Evolutionary conservation across 2,888 invertebrate species (phyloP), one percentile per base, ranked within the genome.

Genomic region (Microctonus aethiopoides): DNA sequence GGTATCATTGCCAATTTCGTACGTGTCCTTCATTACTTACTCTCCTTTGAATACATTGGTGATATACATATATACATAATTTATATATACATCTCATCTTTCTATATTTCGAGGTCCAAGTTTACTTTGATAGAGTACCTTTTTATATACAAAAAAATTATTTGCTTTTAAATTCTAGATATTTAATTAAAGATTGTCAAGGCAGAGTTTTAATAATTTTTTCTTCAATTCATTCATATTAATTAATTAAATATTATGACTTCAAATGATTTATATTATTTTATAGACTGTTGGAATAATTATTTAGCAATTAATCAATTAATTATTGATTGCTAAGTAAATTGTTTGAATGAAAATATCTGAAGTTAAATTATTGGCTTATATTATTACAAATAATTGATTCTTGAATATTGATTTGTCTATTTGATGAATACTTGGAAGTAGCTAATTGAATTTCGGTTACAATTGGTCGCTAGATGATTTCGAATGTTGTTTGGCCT

Each of bases 1-100:
- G 24, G 34, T 76, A 76, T 81, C 80, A 77, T 82, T 82, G 79
- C 79, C 79, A 80, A 79, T 79, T 80, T 79, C 74, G 67, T 57
- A 74, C 67, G 72, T 66, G 72, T 76, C 72, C 74, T 74, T 72
- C 51, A 46, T 62, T 39, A 52, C 16, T 52, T 26, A 26, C 24
- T 54, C 11, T 22, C 5, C 4, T n/a, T n/a, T n/a, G 52, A 24
- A 26, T 54, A 26, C 20, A 54, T 54, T 1, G 20, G 11, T 22
- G 52, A 10, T 7, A n/a, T 24, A 54, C n/a, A n/a, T n/a, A n/a
- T n/a, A n/a, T n/a, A n/a, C n/a, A 54, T 26, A 13, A 54, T 7
- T 54, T n/a, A n/a, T 63, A 7, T 9, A 46, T 63, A 16, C 13
- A 24, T 36, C 32, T 13, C 24, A 5, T 36, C 51, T 51, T 6